Conservation (phyloP, 2,797 vertebrate species). For the Yasuhikotakia modesta region DNA sequence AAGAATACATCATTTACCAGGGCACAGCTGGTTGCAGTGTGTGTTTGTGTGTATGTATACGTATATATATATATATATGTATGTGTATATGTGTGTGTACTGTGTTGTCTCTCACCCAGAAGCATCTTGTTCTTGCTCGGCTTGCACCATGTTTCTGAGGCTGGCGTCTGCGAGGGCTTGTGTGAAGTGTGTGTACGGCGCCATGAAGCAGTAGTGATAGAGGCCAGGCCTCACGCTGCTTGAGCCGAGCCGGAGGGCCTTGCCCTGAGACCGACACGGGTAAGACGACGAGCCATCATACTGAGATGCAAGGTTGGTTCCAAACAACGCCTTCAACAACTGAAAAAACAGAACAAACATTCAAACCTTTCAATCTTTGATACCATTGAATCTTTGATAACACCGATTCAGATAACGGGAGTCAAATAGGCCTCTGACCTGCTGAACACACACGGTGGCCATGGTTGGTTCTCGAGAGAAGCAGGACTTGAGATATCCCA, state of each 20-base stretch:
- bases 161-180: constrained; percentile 98
- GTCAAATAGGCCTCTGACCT: constrained; percentile 76
- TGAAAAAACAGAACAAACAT: constrained; percentile 57
- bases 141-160: constrained; percentile 95
- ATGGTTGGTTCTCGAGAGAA: constrained; percentile 94
- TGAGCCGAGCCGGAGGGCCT: constrained; percentile 91
- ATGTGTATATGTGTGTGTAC: no score
- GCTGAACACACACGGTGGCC: constrained; percentile 95
- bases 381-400: neutral
- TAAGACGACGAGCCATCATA: constrained; percentile 87
- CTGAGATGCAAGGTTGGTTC: constrained; percentile 96
- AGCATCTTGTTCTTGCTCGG: constrained; percentile 90
- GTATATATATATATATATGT: no score
- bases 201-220: constrained; percentile 99
- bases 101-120: constrained; percentile 81
- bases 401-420: neutral
- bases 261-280: constrained; percentile 88
- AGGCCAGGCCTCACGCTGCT: constrained; percentile 90
- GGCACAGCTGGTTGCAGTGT: no score
- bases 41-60: no score
- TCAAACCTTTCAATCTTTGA: neutral
- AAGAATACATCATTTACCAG: no score
- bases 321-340: constrained; percentile 95
- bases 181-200: constrained; percentile 97
- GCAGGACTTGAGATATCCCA: constrained; percentile 94